Base-by-base conservation (phyloP, 2,797 vertebrate genomes). In the Arctocebus calabarensis region DNA sequence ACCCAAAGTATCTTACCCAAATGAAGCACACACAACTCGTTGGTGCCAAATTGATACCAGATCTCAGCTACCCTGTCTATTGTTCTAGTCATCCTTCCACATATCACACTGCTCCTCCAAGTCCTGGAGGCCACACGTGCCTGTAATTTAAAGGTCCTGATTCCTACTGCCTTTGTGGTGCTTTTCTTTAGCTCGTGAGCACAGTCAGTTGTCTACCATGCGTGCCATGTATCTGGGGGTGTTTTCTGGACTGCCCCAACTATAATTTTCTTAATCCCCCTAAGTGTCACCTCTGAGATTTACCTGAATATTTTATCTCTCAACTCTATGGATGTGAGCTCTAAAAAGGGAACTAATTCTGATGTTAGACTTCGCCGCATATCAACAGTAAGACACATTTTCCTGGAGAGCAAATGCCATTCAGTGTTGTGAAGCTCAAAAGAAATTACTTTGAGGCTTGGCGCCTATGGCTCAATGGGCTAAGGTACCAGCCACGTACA, bases 381-480 rank as follows among this genome's bases (percentile, higher is more conserved):
- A 55, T 20, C 48, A 66, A 62, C 34, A 40, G 43, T 23, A 77
- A 92, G 73, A 25, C 37, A 32, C 14, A 3, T 73, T 88, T 94
- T 84, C 70, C n/a, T n/a, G 45, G 43, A 89, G 2, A 92, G 43
- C 22, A 64, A 20, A 88, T 79, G 55, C 20, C 40, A 70, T 95
- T 84, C 7, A 10, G 32, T 45, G n/a, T 90, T 66, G 20, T 19
- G 14, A 90, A 82, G 9, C 57, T 29, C 68, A 16, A 22, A 45
- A 88, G 57, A 88, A 94, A 74, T 37, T 40, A 52, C 37, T 66
- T 75, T 91, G 27, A 71, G n/a, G n/a, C n/a, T n/a, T n/a, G n/a
- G n/a, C n/a, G n/a, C n/a, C n/a, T n/a, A n/a, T n/a, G n/a, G n/a
- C n/a, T n/a, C n/a, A n/a, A n/a, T n/a, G n/a, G n/a, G n/a, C n/a